Conservation (phyloP, 2,113 vertebrate species). For the Pristiophorus japonicus region DNA sequence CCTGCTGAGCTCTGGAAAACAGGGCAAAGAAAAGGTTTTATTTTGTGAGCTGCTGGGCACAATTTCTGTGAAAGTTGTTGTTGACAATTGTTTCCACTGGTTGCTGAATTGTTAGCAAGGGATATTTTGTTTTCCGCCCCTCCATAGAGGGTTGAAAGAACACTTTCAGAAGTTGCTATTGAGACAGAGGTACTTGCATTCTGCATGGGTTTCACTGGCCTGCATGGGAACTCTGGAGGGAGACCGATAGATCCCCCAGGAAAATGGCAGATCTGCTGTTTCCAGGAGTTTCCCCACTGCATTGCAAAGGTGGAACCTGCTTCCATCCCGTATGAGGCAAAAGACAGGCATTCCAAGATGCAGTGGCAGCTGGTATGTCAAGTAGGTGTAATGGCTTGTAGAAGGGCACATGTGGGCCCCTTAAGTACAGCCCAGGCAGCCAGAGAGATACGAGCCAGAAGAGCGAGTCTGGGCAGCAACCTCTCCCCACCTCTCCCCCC, state of each 20-base stretch:
- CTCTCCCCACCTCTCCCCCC: too few species aligned
- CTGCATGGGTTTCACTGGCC: background rate
- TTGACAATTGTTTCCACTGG: background rate
- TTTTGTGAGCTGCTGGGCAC: background rate
- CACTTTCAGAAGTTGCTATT: too few species aligned
- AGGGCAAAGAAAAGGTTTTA: background rate
- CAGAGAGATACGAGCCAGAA: too few species aligned
- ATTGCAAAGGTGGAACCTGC: background rate
- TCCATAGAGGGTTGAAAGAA: too few species aligned
- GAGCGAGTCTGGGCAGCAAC: background rate
- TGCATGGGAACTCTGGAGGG: background rate
- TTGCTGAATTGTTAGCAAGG: background rate
- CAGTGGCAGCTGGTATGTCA: background rate
- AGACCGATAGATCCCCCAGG: too few species aligned
- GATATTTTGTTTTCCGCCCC: background rate
- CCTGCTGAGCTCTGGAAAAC: conserved; percentile 71
- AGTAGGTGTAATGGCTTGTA: background rate
- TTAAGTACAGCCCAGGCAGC: background rate
- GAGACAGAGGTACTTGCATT: background rate
- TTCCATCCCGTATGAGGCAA: too few species aligned
- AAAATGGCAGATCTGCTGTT: background rate
- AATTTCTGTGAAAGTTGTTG: background rate
- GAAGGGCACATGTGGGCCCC: background rate
- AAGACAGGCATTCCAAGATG: background rate
- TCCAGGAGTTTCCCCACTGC: background rate